phyloP scores from a whole-genome alignment of 2,888 invertebrate genomes.

The Charanyca ferruginea region DNA sequence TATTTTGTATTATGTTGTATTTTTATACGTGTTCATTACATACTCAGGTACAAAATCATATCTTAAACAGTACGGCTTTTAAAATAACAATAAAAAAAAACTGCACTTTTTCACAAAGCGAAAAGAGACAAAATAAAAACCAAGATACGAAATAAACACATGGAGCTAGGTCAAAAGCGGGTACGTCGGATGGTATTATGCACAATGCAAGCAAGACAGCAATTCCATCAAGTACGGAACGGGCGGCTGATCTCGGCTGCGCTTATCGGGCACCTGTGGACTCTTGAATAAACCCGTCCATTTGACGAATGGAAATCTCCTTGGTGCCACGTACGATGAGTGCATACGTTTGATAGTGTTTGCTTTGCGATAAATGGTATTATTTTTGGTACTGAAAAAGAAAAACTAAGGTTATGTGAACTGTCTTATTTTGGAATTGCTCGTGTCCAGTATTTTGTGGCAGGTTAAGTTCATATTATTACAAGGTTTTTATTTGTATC shows the following conservation, averaged over 20 bases:
- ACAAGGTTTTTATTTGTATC: not conserved
- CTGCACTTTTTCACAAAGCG: not conserved
- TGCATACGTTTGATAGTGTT: constrained; percentile 43
- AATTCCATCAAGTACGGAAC: constrained; percentile 82
- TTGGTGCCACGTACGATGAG: constrained; percentile 41
- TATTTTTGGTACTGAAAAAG: constrained; percentile 14
- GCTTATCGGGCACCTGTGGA: constrained; percentile 87
- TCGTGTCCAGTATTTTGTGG: rapidly evolving
- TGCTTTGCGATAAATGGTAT: constrained; percentile 21
- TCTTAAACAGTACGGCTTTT: not conserved
- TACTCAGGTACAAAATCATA: not conserved
- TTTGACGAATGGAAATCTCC: constrained; percentile 74
- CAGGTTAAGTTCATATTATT: not conserved
- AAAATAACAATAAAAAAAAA: not conserved
- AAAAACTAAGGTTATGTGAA: not conserved
- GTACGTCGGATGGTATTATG: constrained; percentile 72
- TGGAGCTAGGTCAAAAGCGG: constrained; percentile 45
- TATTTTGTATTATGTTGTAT: too few relatives aligned
- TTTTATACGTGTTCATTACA: too few relatives aligned
- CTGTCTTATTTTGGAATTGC: not conserved
- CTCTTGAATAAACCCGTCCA: constrained; percentile 83
- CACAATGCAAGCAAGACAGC: constrained; percentile 76
- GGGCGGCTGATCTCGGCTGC: constrained; percentile 73
- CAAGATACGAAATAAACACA: constrained; percentile 43
- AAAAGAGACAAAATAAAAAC: constrained; percentile 11